Evolutionary conservation across 2,888 invertebrate genomes (phyloP).

Genomic region (Leptinotarsa juncta): DNA sequence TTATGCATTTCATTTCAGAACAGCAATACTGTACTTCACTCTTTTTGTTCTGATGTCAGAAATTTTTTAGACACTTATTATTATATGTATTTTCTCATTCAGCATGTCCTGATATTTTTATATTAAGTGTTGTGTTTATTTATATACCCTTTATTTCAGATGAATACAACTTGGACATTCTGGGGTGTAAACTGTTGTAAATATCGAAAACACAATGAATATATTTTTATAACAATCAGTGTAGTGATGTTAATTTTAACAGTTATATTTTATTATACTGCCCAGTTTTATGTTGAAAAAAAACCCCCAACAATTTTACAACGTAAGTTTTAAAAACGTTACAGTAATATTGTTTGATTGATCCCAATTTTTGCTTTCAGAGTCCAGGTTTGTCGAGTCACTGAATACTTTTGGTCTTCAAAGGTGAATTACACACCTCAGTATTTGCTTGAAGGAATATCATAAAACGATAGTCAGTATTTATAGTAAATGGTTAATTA

Average conservation of each 20-base stretch:
- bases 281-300: conserved; percentile 65
- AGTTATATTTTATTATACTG: conserved; percentile 70
- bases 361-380: conserved; percentile 55
- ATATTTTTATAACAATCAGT: conserved; percentile 70
- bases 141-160: conserved; percentile 64
- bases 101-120: not conserved
- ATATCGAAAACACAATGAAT: conserved; percentile 69
- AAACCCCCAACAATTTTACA: conserved; percentile 58
- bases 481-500: no score
- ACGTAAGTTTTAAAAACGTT: conserved; percentile 57
- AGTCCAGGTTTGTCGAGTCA: conserved; percentile 62
- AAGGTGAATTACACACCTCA: not conserved
- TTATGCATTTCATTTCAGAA: no score
- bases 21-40: no score
- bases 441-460: not conserved
- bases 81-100: no score
- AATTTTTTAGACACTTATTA: no score
- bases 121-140: not conserved
- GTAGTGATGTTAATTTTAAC: conserved; percentile 69
- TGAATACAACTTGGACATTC: conserved; percentile 73
- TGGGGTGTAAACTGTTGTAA: conserved; percentile 76
- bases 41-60: no score
- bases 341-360: conserved; percentile 14
- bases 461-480: not conserved
- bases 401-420: conserved; percentile 32